Evolutionary conservation across 2,113 vertebrate genomes (phyloP), one percentile per base, ranked within the genome.

Genomic region (Clinocottus analis): DNA sequence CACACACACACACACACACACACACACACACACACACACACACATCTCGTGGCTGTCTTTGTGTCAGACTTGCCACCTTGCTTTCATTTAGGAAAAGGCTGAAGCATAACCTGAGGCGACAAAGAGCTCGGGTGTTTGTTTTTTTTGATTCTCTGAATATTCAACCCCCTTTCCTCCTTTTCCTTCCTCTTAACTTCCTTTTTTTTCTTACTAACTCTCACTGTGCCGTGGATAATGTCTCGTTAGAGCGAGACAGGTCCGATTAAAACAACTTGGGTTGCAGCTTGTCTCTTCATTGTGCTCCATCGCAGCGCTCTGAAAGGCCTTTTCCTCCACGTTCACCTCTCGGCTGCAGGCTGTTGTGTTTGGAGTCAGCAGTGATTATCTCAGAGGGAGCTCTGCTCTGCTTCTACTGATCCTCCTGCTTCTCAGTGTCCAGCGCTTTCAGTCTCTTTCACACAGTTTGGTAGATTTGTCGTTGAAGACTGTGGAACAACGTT

Each of bases 291-390:
- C n/a, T n/a, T n/a, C n/a, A n/a, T n/a, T n/a, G n/a, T n/a, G n/a
- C n/a, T n/a, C n/a, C n/a, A n/a, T n/a, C n/a, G n/a, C n/a, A n/a
- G n/a, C n/a, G n/a, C n/a, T n/a, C n/a, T n/a, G n/a, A n/a, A n/a
- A n/a, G n/a, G n/a, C 29, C 29, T 31, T n/a, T 31, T 31, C 29
- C 29, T 33, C 77, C 53, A 63, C 64, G 25, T 80, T 75, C 64
- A 41, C 69, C 65, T 25, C 37, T n/a, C 25, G n/a, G 84, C 87
- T 85, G 67, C 39, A 6, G 77, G 81, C 74, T 61, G 49, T 80
- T 77, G 76, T 81, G 75, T 80, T 83, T 74, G 51, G 80, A 88
- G 78, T 80, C 75, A 33, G 72, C 49, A 78, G 71, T 72, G 78
- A 87, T 79, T 80, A 78, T 60, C 80, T 85, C 55, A 43, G 58